phyloP scores from a whole-genome alignment of 2,797 vertebrate genomes.

The Vespertilio murinus region DNA sequence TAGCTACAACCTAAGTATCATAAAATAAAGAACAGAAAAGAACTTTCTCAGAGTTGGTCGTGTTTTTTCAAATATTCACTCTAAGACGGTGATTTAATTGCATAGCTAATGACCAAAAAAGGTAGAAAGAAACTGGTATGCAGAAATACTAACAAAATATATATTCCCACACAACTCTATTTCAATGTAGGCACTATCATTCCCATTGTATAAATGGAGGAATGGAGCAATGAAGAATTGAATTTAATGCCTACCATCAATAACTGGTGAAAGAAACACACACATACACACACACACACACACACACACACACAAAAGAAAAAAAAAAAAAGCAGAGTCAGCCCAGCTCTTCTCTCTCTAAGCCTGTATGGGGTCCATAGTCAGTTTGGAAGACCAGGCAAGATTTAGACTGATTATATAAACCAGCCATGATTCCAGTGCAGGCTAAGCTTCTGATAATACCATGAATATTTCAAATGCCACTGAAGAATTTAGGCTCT shows the following conservation, averaged over 20 bases:
- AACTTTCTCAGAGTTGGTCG: background rate
- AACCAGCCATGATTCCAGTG: background rate
- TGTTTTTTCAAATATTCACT: conserved; percentile 59
- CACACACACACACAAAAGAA: background rate
- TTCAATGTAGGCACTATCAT: background rate
- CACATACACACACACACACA: no score
- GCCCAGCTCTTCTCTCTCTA: background rate
- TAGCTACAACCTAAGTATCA: conserved; percentile 21
- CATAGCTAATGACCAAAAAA: background rate
- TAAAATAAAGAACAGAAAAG: background rate
- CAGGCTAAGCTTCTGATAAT: background rate
- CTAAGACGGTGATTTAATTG: background rate
- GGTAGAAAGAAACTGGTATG: background rate
- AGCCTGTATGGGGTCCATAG: background rate
- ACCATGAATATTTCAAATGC: background rate
- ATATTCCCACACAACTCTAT: background rate
- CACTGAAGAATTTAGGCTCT: background rate
- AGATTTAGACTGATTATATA: background rate
- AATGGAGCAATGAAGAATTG: background rate
- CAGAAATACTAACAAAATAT: conserved; percentile 25
- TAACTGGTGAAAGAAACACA: background rate
- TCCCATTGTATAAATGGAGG: background rate
- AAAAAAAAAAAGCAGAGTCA: background rate
- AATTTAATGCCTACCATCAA: background rate
- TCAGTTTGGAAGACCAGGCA: background rate